A percentile compares a stretch with the other conserved stretches of the same genome.
Conservation (phyloP, 2,797 vertebrate species). For the Pyrocephalus nanus region DNA sequence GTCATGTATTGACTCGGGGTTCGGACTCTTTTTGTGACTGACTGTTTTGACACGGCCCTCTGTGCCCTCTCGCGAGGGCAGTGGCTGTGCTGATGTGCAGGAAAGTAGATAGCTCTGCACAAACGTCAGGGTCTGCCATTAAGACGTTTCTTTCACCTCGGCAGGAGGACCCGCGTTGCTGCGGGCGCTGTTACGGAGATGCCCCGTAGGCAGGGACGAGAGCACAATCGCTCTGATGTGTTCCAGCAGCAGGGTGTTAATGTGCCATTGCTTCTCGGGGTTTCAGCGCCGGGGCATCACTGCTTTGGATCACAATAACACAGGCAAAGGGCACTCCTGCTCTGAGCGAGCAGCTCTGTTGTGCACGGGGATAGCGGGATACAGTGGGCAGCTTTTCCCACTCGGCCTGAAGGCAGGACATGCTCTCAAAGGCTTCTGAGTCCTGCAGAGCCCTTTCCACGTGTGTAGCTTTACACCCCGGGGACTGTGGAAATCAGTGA, state of each 20-base stretch:
- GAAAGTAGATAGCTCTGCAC: slow-evolving; percentile 55
- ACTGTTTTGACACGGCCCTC: slow-evolving; percentile 18
- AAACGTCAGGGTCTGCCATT: slow-evolving; percentile 53
- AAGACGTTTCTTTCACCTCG: slow-evolving; percentile 55
- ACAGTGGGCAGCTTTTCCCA: not conserved
- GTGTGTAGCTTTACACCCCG: not conserved
- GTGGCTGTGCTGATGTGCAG: slow-evolving; percentile 36
- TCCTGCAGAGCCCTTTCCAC: not conserved
- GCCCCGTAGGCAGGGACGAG: slow-evolving; percentile 8
- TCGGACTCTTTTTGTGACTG: not conserved
- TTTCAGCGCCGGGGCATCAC: slow-evolving; percentile 50
- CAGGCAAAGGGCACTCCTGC: not conserved
- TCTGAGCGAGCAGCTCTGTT: not conserved
- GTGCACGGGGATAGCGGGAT: not conserved
- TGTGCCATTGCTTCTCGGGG: slow-evolving; percentile 17
- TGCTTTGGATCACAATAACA: slow-evolving; percentile 2
- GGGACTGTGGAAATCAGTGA: not conserved
- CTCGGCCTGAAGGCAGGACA: not conserved
- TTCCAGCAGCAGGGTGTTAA: slow-evolving; percentile 41
- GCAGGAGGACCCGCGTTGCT: slow-evolving; percentile 10
- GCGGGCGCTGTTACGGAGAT: not conserved
- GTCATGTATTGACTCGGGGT: slow-evolving; percentile 3
- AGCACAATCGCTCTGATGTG: slow-evolving; percentile 8
- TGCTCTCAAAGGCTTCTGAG: not conserved
- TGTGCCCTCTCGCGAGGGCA: slow-evolving; percentile 34